Evolutionary conservation across 2,113 vertebrate species (phyloP), one percentile per base, ranked within the genome.

Genomic region (Larimichthys crocea): DNA sequence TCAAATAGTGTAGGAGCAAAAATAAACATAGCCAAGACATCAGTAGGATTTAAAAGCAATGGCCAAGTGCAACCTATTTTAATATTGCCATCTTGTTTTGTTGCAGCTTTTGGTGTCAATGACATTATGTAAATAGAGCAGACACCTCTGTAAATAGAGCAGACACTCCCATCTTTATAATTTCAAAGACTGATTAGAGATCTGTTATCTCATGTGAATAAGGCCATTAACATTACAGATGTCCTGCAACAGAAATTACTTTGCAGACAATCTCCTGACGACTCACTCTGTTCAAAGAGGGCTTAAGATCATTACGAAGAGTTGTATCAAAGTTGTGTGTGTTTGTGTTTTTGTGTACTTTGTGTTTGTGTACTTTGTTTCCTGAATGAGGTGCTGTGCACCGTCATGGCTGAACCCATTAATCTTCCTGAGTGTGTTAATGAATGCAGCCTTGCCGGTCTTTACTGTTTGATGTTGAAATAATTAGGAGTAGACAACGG

Each of bases 351-450:
- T 72, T 68, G 60, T 62, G 60, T 50, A 31, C 46, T 49, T 8
- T 52, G 9, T 44, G 57, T 71, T 75, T 35, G 35, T 40, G 35
- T 9, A 62, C 63, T 81, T 49, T 64, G 67, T 80, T 80, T 63
- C 49, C 40, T 64, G 15, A 44, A 12, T n/a, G 65, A 66, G 67
- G 57, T 74, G 48, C 24, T 4, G 76, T 46, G 15, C 50, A 19
- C 60, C 80, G 74, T 74, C 77, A 69, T 29, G 49, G 63, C 64
- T 86, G 73, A 71, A 82, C 78, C 75, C 78, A 91, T 94, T 93
- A 63, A 94, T 94, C 92, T 93, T 88, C 74, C 48, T 57, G 66
- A 84, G 82, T 61, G 82, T 14, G 69, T 70, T 90, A 92, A 93
- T 88, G 86, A 91, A 91, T 61, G 74, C 74, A 82, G 89, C 68